Evolutionary conservation across 1,140 invertebrate species (phyloP).

Genomic region (Parapsyche elsis): DNA sequence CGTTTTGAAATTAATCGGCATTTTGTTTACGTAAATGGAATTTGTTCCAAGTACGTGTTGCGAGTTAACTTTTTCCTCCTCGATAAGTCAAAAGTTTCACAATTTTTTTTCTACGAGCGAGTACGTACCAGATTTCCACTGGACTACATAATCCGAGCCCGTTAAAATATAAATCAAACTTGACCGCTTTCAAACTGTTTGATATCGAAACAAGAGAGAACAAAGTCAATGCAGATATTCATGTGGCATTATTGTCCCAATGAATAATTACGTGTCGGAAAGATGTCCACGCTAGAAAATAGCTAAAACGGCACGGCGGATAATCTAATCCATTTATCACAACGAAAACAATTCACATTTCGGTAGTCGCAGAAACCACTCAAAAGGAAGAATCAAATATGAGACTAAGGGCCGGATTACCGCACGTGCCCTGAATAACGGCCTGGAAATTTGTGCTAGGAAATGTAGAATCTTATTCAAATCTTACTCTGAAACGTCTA

Average conservation of each 20-base stretch:
- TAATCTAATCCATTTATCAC: not conserved
- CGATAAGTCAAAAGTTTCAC: not conserved
- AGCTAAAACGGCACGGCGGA: not conserved
- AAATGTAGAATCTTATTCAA: not conserved
- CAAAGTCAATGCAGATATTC: constrained; percentile 8
- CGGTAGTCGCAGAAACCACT: not conserved
- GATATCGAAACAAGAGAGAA: not conserved
- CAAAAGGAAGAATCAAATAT: constrained; percentile 5
- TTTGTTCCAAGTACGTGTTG: not conserved
- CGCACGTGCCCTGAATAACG: not conserved
- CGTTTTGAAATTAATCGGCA: not conserved
- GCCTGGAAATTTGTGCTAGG: no score
- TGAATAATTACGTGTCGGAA: not conserved
- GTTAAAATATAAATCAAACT: not conserved
- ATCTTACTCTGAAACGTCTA: no score
- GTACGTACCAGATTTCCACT: no score
- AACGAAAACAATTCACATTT: constrained; percentile 9
- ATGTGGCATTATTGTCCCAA: not conserved
- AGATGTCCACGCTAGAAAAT: constrained; percentile 4
- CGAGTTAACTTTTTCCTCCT: not conserved
- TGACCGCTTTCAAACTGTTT: not conserved
- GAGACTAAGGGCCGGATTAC: not conserved
- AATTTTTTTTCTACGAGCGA: no score
- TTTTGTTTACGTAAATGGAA: not conserved
- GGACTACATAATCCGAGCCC: no score